Evolutionary conservation across 2,113 vertebrate species (phyloP).

Genomic region (Trichomycterus rosablanca): DNA sequence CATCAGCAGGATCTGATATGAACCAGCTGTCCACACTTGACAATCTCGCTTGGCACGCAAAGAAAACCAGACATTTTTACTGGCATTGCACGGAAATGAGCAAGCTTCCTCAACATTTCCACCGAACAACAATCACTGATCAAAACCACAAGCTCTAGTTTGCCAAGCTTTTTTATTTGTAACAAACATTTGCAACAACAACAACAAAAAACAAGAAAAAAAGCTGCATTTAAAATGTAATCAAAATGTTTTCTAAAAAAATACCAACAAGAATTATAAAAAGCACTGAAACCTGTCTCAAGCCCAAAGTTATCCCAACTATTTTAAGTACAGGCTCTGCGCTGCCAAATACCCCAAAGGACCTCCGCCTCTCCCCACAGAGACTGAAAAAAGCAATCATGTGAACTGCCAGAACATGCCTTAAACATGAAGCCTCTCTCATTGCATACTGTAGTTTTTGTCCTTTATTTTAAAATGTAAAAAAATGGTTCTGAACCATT

Average conservation of each 20-base stretch:
- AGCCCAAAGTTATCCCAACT: conserved; percentile 59
- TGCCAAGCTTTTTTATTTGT: conserved; percentile 7
- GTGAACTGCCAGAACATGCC: conserved; percentile 62
- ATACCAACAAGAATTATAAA: neutral
- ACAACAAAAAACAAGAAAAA: neutral
- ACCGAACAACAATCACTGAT: conserved; percentile 26
- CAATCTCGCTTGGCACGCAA: conserved; percentile 17
- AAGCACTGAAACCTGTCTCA: conserved; percentile 36
- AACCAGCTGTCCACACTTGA: conserved; percentile 16
- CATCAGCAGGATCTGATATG: conserved; percentile 17
- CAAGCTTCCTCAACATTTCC: conserved; percentile 18
- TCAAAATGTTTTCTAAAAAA: too few relatives aligned
- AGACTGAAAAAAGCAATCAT: conserved; percentile 47
- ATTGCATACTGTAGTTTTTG: neutral
- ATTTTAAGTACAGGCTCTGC: conserved; percentile 61
- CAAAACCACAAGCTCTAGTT: conserved; percentile 12
- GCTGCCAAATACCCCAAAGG: conserved; percentile 55
- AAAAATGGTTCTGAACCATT: too few relatives aligned
- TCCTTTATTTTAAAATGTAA: too few relatives aligned
- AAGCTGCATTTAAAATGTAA: neutral
- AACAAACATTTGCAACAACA: neutral
- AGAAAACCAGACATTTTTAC: conserved; percentile 18
- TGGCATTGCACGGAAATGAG: conserved; percentile 21
- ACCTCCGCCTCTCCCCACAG: conserved; percentile 42
- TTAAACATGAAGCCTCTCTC: conserved; percentile 37